Evolutionary conservation across 2,888 invertebrate genomes (phyloP).

Genomic region (Andrena camellia): DNA sequence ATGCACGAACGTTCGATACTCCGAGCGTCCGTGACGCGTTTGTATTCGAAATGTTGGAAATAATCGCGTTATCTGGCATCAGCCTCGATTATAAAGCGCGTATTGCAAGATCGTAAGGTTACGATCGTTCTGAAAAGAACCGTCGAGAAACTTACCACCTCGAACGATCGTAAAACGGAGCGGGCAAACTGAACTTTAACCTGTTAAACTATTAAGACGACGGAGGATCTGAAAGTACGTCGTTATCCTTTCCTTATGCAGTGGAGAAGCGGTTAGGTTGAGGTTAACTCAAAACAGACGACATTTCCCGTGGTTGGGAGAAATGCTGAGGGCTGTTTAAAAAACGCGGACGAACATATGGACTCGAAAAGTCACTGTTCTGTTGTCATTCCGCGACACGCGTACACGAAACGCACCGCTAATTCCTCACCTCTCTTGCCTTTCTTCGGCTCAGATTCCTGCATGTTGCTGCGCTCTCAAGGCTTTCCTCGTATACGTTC

Average conservation of each 20-base stretch:
- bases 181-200: neutral
- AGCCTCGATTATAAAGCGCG: conserved; percentile 28
- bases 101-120: neutral
- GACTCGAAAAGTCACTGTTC: neutral
- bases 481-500: conserved; percentile 85
- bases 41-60: neutral
- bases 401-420: neutral
- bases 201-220: neutral
- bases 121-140: neutral
- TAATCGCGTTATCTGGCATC: conserved; percentile 35
- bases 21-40: neutral
- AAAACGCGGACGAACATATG: neutral
- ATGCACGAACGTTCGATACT: neutral
- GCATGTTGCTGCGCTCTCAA: conserved; percentile 84
- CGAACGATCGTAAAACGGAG: neutral
- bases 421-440: conserved; percentile 87
- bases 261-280: conserved; percentile 46
- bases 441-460: conserved; percentile 87
- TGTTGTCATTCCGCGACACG: neutral
- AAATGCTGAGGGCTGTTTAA: neutral
- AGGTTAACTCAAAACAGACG: conserved; percentile 74
- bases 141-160: neutral
- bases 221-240: neutral
- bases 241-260: conserved; percentile 53
- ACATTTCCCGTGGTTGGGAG: conserved; percentile 44